Evolutionary conservation across 2,888 invertebrate species (phyloP).

Genomic region (Cybosia mesomella): DNA sequence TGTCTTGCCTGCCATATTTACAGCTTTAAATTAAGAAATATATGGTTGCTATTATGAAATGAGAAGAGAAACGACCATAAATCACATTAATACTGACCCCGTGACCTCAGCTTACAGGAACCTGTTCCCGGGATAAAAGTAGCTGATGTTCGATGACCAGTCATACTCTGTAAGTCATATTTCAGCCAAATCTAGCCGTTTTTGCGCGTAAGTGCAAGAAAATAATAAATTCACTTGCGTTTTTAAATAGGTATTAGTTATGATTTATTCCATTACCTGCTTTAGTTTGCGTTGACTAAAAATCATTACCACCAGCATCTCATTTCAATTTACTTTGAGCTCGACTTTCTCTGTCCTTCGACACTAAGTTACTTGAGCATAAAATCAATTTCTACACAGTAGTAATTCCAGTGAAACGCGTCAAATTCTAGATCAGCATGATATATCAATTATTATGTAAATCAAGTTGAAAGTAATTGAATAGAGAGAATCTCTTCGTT

Average conservation of each 20-base stretch:
- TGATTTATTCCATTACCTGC: not conserved
- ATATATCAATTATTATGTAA: conserved; percentile 25
- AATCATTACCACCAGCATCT: not conserved
- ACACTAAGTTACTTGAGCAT: not conserved
- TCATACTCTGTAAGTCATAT: no score
- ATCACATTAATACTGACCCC: not conserved
- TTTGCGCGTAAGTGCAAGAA: not conserved
- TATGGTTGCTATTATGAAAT: no score
- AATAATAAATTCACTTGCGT: not conserved
- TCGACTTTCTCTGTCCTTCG: conserved; percentile 2
- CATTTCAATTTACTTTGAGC: not conserved
- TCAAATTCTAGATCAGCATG: conserved; percentile 14
- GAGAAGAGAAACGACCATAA: not conserved
- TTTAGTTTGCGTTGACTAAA: not conserved
- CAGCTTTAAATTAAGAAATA: not conserved
- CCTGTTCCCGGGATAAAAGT: no score
- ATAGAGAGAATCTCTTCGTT: conserved; percentile 33
- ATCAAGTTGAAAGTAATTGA: conserved; percentile 18
- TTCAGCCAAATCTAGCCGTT: not conserved
- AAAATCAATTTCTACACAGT: conserved; percentile 2
- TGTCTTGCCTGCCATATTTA: not conserved
- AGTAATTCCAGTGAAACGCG: not conserved
- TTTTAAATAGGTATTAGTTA: not conserved
- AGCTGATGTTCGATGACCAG: not conserved
- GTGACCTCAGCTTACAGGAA: no score